A percentile compares a stretch with the other conserved stretches of the same genome.
Evolutionary conservation across 2,113 vertebrate species (phyloP).

Genomic region (Gnathonemus echidnorhynchus): DNA sequence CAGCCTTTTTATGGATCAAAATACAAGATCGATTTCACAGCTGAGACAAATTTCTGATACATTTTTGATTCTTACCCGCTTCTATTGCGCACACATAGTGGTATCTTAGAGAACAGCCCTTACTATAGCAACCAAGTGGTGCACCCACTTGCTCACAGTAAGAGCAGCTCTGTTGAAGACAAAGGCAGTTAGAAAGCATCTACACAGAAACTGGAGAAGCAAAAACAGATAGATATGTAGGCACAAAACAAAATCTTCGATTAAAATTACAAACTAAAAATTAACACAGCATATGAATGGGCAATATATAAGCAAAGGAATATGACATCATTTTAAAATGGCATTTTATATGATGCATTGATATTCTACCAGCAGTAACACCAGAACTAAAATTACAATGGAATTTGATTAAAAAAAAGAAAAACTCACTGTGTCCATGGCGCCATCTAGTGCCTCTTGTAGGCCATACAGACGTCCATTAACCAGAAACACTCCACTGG

Average conservation of each 20-base stretch:
- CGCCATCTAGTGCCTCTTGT: slow-evolving; percentile 95
- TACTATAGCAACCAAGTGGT: slow-evolving; percentile 96
- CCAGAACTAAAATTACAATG: not conserved
- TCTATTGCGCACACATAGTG: slow-evolving; percentile 95
- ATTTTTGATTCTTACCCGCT: slow-evolving; percentile 72
- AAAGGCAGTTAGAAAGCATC: not conserved
- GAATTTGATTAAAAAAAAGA: not conserved
- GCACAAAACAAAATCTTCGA: not conserved
- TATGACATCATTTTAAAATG: not conserved
- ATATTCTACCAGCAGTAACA: not conserved
- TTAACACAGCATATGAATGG: not conserved
- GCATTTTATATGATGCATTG: not conserved
- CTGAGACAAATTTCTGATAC: not conserved
- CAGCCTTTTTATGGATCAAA: not conserved
- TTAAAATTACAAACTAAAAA: not conserved
- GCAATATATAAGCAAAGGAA: not conserved
- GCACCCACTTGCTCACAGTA: slow-evolving; percentile 92
- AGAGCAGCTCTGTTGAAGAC: slow-evolving; percentile 78
- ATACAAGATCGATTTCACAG: not conserved
- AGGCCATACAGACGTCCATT: slow-evolving; percentile 92
- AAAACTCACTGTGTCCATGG: slow-evolving; percentile 88
- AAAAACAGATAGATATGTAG: not conserved
- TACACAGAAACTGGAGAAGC: not conserved
- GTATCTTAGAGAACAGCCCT: slow-evolving; percentile 94
- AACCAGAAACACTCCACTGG: slow-evolving; percentile 96